phyloP scores from a whole-genome alignment of 2,113 vertebrate genomes.

The Vulpes lagopus region DNA sequence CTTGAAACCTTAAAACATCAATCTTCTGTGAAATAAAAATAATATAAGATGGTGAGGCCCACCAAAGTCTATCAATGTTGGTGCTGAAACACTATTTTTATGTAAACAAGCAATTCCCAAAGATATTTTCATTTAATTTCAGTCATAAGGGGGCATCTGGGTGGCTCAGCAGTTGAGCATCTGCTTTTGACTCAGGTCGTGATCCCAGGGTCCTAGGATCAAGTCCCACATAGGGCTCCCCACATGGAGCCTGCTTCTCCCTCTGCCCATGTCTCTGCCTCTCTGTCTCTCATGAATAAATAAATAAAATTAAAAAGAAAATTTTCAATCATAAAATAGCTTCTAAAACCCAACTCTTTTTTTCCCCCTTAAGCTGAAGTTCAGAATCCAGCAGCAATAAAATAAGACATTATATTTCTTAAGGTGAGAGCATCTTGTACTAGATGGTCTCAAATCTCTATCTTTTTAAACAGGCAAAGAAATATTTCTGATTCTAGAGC shows the following conservation, averaged over 20 bases:
- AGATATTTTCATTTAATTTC: slow-evolving; percentile 52
- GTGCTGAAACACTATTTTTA: slow-evolving; percentile 41
- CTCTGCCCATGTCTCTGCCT: too few relatives aligned
- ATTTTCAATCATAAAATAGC: slow-evolving; percentile 26
- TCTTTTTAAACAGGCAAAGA: slow-evolving; percentile 25
- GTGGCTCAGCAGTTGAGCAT: too few relatives aligned
- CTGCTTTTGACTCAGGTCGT: too few relatives aligned
- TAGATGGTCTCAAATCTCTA: background rate
- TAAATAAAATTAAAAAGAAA: too few relatives aligned
- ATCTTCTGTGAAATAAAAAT: slow-evolving; percentile 64
- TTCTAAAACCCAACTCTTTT: slow-evolving; percentile 37
- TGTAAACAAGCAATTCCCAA: slow-evolving; percentile 15
- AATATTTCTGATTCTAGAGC: slow-evolving; percentile 11
- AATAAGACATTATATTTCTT: slow-evolving; percentile 2
- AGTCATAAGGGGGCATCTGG: background rate
- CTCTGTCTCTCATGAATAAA: too few relatives aligned
- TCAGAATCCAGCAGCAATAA: slow-evolving; percentile 26
- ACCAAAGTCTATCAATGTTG: slow-evolving; percentile 12
- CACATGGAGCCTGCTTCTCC: too few relatives aligned
- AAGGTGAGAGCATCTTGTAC: background rate
- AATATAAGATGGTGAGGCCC: slow-evolving; percentile 29
- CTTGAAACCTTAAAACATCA: slow-evolving; percentile 45
- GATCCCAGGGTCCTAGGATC: too few relatives aligned
- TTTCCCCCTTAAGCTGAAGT: background rate
- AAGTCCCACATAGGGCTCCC: too few relatives aligned